These are phyloP conservation scores for Platysternon megacephalum DNA, from an alignment of 2,113 vertebrate genomes.

Conservation along the genomic window DNA sequence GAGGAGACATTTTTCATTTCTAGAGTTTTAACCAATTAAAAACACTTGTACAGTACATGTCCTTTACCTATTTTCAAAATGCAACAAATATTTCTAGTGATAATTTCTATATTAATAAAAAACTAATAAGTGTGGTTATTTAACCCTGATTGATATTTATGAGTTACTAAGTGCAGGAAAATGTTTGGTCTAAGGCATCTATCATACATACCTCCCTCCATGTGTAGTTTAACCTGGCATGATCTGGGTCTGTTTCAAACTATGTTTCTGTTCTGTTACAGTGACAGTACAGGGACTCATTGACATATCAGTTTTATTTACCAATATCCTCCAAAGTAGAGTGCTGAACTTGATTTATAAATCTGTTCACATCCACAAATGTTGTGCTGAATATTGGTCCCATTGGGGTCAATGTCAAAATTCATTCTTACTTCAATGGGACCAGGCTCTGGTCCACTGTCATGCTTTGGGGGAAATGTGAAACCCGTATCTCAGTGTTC, in stretches of 20 bases:
- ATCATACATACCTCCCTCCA: neutral
- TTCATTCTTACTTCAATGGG: neutral
- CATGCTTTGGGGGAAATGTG: neutral
- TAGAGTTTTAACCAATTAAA: slow-evolving; percentile 33
- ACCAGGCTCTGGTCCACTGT: neutral
- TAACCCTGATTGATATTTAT: neutral
- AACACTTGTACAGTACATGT: neutral
- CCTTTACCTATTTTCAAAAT: neutral
- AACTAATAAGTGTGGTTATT: neutral
- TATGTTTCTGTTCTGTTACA: neutral
- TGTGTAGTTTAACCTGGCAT: neutral
- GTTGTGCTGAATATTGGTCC: neutral
- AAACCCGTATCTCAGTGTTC: neutral
- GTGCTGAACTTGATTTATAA: neutral
- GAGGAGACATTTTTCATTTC: slow-evolving; percentile 8
- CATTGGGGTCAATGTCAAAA: neutral
- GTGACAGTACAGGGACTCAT: neutral
- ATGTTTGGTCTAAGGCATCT: neutral
- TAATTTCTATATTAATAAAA: neutral
- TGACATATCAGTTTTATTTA: neutral
- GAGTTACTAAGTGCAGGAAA: neutral
- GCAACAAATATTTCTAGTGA: neutral
- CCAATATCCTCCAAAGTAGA: neutral
- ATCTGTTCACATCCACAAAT: neutral
- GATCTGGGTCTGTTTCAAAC: neutral